Evolutionary conservation across 2,888 invertebrate genomes (phyloP).

Genomic region (Cremastinae sp.): DNA sequence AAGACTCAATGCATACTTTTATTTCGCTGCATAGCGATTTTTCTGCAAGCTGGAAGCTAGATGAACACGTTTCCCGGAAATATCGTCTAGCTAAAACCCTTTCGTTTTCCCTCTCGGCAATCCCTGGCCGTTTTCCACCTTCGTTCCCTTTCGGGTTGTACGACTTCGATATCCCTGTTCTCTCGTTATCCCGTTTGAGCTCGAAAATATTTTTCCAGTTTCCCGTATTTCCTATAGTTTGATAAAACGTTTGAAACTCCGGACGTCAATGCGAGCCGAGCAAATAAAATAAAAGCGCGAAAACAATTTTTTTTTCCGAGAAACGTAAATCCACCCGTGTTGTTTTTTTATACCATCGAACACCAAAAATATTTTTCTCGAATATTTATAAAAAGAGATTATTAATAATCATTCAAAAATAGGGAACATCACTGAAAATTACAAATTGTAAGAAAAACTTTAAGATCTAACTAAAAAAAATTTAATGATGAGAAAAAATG

Average conservation of each 20-base stretch:
- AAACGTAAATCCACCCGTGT: background rate
- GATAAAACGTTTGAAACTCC: slow-evolving; percentile 14
- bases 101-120: slow-evolving; percentile 14
- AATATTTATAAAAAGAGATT: no score
- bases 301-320: slow-evolving; percentile 14
- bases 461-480: no score
- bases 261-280: background rate
- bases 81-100: slow-evolving; percentile 35
- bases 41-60: slow-evolving; percentile 23
- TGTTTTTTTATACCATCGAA: background rate
- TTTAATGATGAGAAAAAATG: no score
- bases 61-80: slow-evolving; percentile 23
- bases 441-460: no score
- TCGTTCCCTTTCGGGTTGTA: slow-evolving; percentile 40
- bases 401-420: no score
- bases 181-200: slow-evolving; percentile 31
- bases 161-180: slow-evolving; percentile 20
- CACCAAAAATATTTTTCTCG: no score
- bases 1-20: background rate
- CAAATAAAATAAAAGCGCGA: slow-evolving; percentile 26
- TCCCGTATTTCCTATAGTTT: background rate
- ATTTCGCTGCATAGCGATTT: background rate
- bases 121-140: slow-evolving; percentile 18
- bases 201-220: slow-evolving; percentile 19
- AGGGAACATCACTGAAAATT: no score